Evolutionary conservation across 2,113 vertebrate species (phyloP).

Genomic region (Hymenochirus boettgeri): DNA sequence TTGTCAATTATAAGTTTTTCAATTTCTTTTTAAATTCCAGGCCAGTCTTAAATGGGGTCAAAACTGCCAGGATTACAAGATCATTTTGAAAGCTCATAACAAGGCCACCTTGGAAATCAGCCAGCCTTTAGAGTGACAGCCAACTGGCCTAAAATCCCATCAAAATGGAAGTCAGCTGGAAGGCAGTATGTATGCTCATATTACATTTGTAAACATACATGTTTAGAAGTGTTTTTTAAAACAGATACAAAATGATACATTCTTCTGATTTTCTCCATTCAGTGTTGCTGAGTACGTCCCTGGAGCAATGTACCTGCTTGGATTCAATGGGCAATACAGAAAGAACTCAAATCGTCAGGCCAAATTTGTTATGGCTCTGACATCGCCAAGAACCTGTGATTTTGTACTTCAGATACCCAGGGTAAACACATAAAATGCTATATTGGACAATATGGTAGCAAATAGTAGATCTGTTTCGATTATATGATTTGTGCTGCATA

Average conservation of each 20-base stretch:
- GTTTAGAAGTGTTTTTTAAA: not conserved
- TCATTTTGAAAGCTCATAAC: slow-evolving; percentile 56
- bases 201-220: not conserved
- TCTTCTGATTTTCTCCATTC: not conserved
- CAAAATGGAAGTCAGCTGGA: slow-evolving; percentile 41
- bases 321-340: slow-evolving; percentile 7
- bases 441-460: not conserved
- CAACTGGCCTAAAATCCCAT: slow-evolving; percentile 59
- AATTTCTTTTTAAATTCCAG: slow-evolving; percentile 25
- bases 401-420: not conserved
- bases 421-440: slow-evolving; percentile 17
- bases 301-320: slow-evolving; percentile 16
- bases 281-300: slow-evolving; percentile 9
- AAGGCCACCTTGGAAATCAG: slow-evolving; percentile 56
- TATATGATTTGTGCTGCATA: too few species aligned
- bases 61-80: slow-evolving; percentile 60
- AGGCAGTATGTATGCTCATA: slow-evolving; percentile 55
- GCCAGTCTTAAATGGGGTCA: slow-evolving; percentile 58
- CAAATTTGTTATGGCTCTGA: slow-evolving; percentile 9
- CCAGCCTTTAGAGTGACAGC: slow-evolving; percentile 63
- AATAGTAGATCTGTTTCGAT: too few species aligned
- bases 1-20: not conserved
- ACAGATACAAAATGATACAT: not conserved
- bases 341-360: slow-evolving; percentile 5
- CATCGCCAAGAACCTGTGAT: slow-evolving; percentile 21